These are phyloP conservation scores for Stenichneumon culpator DNA, from an alignment of 2,888 invertebrate species.

Conservation along the genomic window DNA sequence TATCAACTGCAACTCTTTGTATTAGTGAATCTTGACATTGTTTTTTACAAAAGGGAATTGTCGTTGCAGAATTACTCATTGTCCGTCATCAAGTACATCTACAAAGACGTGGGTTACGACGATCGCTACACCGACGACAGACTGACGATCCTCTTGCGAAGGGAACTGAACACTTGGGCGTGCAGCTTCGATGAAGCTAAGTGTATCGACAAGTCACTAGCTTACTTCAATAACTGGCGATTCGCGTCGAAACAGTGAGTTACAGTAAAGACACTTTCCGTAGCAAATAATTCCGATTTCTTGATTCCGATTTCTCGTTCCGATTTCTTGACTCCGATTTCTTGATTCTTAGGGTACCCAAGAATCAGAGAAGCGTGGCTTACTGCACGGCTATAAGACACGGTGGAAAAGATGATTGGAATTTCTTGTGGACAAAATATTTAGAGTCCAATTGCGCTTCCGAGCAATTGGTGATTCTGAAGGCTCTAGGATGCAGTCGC, in stretches of 20 bases:
- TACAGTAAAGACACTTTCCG: not conserved
- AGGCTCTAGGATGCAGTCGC: slow-evolving; percentile 87
- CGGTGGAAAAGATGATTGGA: slow-evolving; percentile 90
- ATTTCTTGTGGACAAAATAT: slow-evolving; percentile 89
- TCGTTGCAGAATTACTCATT: slow-evolving; percentile 70
- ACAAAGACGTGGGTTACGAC: slow-evolving; percentile 86
- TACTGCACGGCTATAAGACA: slow-evolving; percentile 89
- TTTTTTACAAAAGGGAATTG: slow-evolving; percentile 21
- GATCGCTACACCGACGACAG: slow-evolving; percentile 85
- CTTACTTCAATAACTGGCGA: slow-evolving; percentile 84
- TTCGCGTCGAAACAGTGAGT: slow-evolving; percentile 60
- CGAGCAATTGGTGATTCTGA: slow-evolving; percentile 88
- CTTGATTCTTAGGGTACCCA: slow-evolving; percentile 87
- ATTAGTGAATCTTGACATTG: not conserved
- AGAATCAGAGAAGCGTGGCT: slow-evolving; percentile 88
- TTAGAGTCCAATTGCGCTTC: slow-evolving; percentile 87
- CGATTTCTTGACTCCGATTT: not conserved
- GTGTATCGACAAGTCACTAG: slow-evolving; percentile 85
- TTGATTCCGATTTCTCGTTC: too few species aligned
- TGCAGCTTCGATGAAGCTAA: slow-evolving; percentile 87
- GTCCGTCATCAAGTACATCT: slow-evolving; percentile 85
- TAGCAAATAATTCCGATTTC: not conserved
- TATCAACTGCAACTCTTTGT: not conserved
- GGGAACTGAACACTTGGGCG: slow-evolving; percentile 87
- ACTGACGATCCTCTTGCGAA: slow-evolving; percentile 86